Evolutionary conservation across 2,113 vertebrate genomes (phyloP).

Genomic region (Uria aalge): DNA sequence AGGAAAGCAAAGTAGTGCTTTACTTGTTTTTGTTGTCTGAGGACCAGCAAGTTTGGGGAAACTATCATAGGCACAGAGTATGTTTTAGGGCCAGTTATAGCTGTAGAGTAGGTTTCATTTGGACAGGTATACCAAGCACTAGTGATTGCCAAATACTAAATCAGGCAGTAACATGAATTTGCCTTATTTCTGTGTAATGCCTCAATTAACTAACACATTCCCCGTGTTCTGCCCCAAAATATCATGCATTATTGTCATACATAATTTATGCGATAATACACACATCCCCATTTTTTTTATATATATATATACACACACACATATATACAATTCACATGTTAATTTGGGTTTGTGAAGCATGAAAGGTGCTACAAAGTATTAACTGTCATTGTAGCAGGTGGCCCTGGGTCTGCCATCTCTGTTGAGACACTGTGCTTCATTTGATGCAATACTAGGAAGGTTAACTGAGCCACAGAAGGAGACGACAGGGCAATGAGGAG

Average conservation of each 20-base stretch:
- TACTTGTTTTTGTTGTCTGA: neutral
- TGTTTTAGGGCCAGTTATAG: neutral
- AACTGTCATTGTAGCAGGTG: neutral
- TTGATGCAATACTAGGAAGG: neutral
- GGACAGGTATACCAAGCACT: neutral
- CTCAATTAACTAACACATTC: neutral
- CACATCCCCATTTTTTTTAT: too few relatives aligned
- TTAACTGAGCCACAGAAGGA: neutral
- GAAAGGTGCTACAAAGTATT: neutral
- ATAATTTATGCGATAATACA: neutral
- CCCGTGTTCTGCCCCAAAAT: neutral
- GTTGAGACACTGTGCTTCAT: neutral
- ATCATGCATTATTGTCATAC: neutral
- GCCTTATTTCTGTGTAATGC: neutral
- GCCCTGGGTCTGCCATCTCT: neutral
- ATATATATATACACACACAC: neutral
- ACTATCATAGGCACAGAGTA: neutral
- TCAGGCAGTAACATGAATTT: neutral
- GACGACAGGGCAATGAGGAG: neutral
- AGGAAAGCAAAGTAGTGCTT: neutral
- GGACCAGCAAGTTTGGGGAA: neutral
- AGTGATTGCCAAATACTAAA: neutral
- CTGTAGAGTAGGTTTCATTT: neutral
- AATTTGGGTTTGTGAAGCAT: neutral
- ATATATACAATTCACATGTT: neutral